Conservation (phyloP, 2,888 invertebrate genomes). For the Epistrophe grossulariae region DNA sequence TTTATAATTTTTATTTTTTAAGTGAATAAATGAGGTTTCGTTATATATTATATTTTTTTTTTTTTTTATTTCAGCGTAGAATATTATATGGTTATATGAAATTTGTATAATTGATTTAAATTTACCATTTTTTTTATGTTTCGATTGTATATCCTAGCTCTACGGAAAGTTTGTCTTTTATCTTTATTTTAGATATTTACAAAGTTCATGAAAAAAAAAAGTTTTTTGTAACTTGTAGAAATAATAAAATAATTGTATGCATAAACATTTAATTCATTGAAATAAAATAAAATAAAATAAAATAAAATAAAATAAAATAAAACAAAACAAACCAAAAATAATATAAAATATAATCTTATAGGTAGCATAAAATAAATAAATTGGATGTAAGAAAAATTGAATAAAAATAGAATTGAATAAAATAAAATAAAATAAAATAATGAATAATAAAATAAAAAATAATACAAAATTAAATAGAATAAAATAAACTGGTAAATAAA, state of each 20-base stretch:
- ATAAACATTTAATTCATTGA: too few species aligned
- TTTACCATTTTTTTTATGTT: conserved; percentile 24
- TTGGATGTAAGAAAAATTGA: too few species aligned
- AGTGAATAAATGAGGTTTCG: conserved; percentile 58
- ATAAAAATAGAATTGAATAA: too few species aligned
- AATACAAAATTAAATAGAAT: too few species aligned
- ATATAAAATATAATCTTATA: too few species aligned
- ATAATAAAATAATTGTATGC: neutral
- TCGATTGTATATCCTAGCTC: conserved; percentile 55
- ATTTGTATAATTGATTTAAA: conserved; percentile 66
- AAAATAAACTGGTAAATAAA: too few species aligned
- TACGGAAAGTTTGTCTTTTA: conserved; percentile 51
- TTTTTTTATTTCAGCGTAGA: conserved; percentile 32
- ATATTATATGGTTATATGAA: conserved; percentile 40
- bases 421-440: too few species aligned
- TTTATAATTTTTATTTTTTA: neutral
- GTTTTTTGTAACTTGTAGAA: neutral
- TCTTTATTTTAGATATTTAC: conserved; percentile 47
- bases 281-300: conserved; percentile 17
- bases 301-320: too few species aligned
- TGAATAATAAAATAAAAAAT: too few species aligned
- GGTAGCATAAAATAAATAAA: too few species aligned
- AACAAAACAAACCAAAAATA: too few species aligned
- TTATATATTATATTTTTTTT: neutral
- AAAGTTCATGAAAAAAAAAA: neutral